Evolutionary conservation across 2,888 invertebrate species (phyloP), one percentile per base, ranked within the genome.

Genomic region (Ochropacha duplaris): DNA sequence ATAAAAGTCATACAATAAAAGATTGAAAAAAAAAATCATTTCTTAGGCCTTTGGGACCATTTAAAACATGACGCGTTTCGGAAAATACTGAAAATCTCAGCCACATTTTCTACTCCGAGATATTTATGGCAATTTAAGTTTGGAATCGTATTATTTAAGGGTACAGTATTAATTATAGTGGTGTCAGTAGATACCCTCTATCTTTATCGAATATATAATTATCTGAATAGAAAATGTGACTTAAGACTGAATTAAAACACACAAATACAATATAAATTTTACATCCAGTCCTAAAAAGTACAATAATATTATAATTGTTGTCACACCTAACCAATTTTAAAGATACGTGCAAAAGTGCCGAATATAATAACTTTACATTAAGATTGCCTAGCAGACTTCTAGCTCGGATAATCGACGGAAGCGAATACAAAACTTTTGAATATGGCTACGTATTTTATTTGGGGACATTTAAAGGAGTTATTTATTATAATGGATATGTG

Each of bases 1-100:
- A 51, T 50, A 58, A 31, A 14, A 12, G 28, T 50, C 58, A 50
- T 12, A 55, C 19, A 55, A 26, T 49, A 54, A 22, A 54, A 22
- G 19, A 9, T 36, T 44, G 5, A 44, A 44, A 19, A 44, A 44
- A 44, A 19, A 9, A 1, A 16, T 16, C 16, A 9, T 31, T 31
- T 19, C 19, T 44, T 44, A 19, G 44, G 44, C 44, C 19, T 44
- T 44, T n/a, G 3, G 16, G 44, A 9, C 16, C 44, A 19, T 9
- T 44, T 1, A 44, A 6, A 19, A 19, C 2, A n/a, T 19, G 19
- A 39, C 39, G 8, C 1, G 14, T 39, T 39, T 16, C 16, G 8
- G n/a, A 16, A 16, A 39, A 3, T n/a, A n/a, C n/a, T n/a, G n/a
- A 24, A 24, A 24, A 19, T 19, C 1, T 44, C 12, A 19, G 14